Conservation (phyloP, 2,797 vertebrate species). For the Protonibea diacanthus region DNA sequence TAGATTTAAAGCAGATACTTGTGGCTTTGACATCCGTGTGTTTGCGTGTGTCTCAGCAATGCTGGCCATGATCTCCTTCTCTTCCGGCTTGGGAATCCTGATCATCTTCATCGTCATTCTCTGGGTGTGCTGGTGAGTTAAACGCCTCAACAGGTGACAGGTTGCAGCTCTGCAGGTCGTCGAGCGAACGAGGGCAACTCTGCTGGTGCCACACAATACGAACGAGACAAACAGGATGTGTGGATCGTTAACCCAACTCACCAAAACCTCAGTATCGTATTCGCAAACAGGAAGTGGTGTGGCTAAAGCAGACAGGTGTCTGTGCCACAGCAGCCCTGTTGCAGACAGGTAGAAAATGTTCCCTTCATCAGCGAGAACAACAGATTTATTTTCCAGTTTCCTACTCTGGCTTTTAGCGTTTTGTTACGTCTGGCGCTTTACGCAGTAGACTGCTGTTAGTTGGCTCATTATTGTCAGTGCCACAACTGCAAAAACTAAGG, state of each 20-base stretch:
- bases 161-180: conserved; percentile 35
- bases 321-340: conserved; percentile 61
- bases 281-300: conserved; percentile 85
- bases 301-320: conserved; percentile 70
- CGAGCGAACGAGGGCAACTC: conserved; percentile 47
- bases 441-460: conserved; percentile 30
- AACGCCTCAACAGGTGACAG: conserved; percentile 33
- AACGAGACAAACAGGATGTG: conserved; percentile 78
- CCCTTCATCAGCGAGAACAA: conserved; percentile 21
- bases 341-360: conserved; percentile 60
- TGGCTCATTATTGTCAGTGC: conserved; percentile 26
- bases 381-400: conserved; percentile 58
- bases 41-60: conserved; percentile 64
- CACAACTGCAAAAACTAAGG: conserved; percentile 34
- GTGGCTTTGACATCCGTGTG: conserved; percentile 27
- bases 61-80: conserved; percentile 64
- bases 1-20: neutral
- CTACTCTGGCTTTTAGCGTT: conserved; percentile 39
- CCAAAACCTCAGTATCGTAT: conserved; percentile 68
- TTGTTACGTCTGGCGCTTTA: conserved; percentile 48
- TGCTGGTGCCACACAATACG: conserved; percentile 14
- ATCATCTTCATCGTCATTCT: conserved; percentile 61
- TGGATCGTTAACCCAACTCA: conserved; percentile 59
- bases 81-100: conserved; percentile 61
- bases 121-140: conserved; percentile 83